Evolutionary conservation across 2,888 invertebrate species (phyloP), one percentile per base, ranked within the genome.

Genomic region (Caradrina kadenii): DNA sequence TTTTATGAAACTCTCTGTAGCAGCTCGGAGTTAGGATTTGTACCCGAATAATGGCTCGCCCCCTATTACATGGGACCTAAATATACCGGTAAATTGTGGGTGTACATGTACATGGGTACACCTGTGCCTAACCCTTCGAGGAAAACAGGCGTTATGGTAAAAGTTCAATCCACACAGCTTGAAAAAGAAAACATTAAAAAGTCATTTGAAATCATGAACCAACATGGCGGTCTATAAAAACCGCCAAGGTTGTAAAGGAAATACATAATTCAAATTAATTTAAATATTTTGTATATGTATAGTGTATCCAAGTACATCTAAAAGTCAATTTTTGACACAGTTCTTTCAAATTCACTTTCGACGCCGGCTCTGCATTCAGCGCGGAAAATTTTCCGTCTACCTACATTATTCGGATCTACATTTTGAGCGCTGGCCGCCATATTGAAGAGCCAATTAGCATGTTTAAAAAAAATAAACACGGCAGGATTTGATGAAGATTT

Each of bases 311-410:
- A 4, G 26, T 79, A 74, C 76, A 83, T 86, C 64, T 86, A 69
- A 80, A 81, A 85, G 79, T 86, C 83, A 86, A 85, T 85, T 85
- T 76, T 76, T 82, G 85, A 80, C 86, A 81, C 73, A 80, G 80
- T 84, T 87, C 82, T 87, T 83, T 76, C 59, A 84, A 85, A 84
- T 86, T 81, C 82, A 66, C 70, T 77, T 76, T 70, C 63, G 59
- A 60, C 55, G 69, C 60, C 54, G 53, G 13, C 53, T 52, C 19
- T 10, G 26, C 54, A 63, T 70, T 73, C 42, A 62, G 58, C 61
- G 72, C 63, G 72, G 70, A 66, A 63, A 68, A 72, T 61, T 61
- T 80, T 69, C 62, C 73, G 69, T 70, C 76, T 74, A 8, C 35
- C 35, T 8, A 8, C 35, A 8, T 35, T 35, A 35, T 35, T 35